Base-by-base conservation (phyloP, 2,113 vertebrate species). In the Paradoxurus hermaphroditus region DNA sequence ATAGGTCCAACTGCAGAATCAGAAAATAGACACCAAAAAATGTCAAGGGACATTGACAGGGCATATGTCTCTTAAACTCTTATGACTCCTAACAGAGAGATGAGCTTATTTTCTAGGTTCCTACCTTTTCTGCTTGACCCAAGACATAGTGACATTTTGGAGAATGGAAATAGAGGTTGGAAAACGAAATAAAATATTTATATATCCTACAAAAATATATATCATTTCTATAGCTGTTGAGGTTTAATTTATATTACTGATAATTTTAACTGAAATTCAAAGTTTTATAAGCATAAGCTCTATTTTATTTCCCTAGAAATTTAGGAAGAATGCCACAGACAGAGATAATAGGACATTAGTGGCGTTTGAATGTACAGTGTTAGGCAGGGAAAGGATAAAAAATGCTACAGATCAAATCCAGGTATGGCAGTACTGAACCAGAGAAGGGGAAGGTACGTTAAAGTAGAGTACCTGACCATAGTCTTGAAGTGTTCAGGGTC, bases 21-120 rank as follows among this genome's bases (percentile, higher is more conserved):
- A 89, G 53, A 96, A 95, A 92, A 91, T 29, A 56, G 36, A 59
- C 56, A 49, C 27, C 14, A 12, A 59, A 90, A 90, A 86, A 78
- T 8, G 49, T 27, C 5, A 49, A 53, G 23, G 53, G 36, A 0
- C 25, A 49, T 27, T 7, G 44, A 67, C 7, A 11, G 39, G 11
- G 53, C 4, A 12, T 68, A 25, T 36, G 7, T 1, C 5, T 31
- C 10, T 85, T 86, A 62, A 77, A 77, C 39, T 23, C 41, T 36
- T 7, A 1, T 49, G 56, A 90, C 75, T n/a, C 25, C 21, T 49
- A 41, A 11, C 3, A 27, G 18, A 29, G 3, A 2, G 73, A 3
- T 3, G 9, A 75, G 44, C 11, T 73, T 53, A 29, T 31, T 16
- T 90, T 53, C 6, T 78, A 3, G 51, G 41, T 21, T 49, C 3